phyloP scores from a whole-genome alignment of 2,888 invertebrate genomes.

The Deilephila porcellus region DNA sequence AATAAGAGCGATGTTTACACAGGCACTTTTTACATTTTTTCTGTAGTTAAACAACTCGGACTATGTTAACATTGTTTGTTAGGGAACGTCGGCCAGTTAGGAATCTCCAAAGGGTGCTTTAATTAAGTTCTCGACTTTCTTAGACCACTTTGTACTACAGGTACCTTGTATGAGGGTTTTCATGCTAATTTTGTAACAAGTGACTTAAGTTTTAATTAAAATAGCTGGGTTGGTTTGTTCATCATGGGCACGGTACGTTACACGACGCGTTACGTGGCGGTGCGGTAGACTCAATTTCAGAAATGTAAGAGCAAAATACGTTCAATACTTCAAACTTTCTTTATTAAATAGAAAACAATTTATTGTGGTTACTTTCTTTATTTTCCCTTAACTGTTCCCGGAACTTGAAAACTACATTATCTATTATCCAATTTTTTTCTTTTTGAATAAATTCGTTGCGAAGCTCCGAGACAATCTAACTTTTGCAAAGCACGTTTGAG shows the following conservation, averaged over 20 bases:
- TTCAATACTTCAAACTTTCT: not conserved
- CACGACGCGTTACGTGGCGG: slow-evolving; percentile 40
- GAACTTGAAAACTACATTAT: slow-evolving; percentile 26
- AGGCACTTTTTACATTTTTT: slow-evolving; percentile 45
- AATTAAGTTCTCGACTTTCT: slow-evolving; percentile 62
- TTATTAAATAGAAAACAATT: not conserved
- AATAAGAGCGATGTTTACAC: slow-evolving; percentile 41
- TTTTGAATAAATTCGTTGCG: slow-evolving; percentile 28
- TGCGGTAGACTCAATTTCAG: slow-evolving; percentile 29
- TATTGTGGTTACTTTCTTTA: not conserved
- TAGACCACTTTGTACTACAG: slow-evolving; percentile 49
- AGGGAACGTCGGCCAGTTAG: slow-evolving; percentile 41
- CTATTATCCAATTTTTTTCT: slow-evolving; percentile 29
- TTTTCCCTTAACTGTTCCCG: not conserved
- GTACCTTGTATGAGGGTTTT: slow-evolving; percentile 47
- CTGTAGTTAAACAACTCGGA: slow-evolving; percentile 41
- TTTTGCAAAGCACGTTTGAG: slow-evolving; percentile 26
- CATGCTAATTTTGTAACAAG: slow-evolving; percentile 56
- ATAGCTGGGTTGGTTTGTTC: slow-evolving; percentile 51
- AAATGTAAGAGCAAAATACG: not conserved
- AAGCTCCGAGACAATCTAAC: slow-evolving; percentile 30
- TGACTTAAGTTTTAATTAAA: slow-evolving; percentile 65
- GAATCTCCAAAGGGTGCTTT: slow-evolving; percentile 50
- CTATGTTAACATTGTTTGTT: slow-evolving; percentile 47
- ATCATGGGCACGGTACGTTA: slow-evolving; percentile 39